These are phyloP conservation scores for Actinernus sp. DNA, from an alignment of 92 coral and sea anemone species.

Conservation along the genomic window DNA sequence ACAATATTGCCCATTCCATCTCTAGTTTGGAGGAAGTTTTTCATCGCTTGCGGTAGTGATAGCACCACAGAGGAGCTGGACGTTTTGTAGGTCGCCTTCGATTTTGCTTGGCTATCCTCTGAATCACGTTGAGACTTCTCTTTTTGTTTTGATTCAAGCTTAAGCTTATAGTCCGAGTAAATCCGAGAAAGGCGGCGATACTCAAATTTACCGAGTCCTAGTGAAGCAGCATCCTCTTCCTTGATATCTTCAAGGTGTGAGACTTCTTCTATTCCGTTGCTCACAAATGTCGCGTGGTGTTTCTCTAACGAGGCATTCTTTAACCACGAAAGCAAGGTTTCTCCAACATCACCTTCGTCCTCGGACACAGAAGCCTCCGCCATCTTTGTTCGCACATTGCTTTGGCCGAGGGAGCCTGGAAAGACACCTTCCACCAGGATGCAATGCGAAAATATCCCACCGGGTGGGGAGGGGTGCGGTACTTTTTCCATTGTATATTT, in stretches of 20 bases:
- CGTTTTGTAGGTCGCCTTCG: conserved; percentile 31
- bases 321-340: conserved; percentile 23
- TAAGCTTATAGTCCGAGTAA: conserved; percentile 14
- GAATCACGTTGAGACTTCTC: too few species aligned
- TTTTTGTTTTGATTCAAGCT: conserved; percentile 2
- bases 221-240: conserved; percentile 26
- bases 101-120: too few species aligned
- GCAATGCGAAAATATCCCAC: too few species aligned
- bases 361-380: too few species aligned
- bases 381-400: too few species aligned
- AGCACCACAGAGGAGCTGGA: conserved; percentile 40
- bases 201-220: conserved; percentile 32
- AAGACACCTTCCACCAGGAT: too few species aligned
- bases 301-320: conserved; percentile 23
- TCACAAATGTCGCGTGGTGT: conserved; percentile 6
- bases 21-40: conserved; percentile 39
- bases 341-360: too few species aligned
- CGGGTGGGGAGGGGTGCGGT: too few species aligned
- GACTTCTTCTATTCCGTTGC: conserved; percentile 26
- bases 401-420: too few species aligned
- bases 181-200: conserved; percentile 14
- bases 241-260: conserved; percentile 32
- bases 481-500: too few species aligned
- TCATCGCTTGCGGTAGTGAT: conserved; percentile 29
- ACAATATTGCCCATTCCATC: conserved; percentile 59